A percentile compares a stretch with the other conserved stretches of the same genome.
Evolutionary conservation across 1,140 invertebrate genomes (phyloP).

Genomic region (Drosophila cardini): DNA sequence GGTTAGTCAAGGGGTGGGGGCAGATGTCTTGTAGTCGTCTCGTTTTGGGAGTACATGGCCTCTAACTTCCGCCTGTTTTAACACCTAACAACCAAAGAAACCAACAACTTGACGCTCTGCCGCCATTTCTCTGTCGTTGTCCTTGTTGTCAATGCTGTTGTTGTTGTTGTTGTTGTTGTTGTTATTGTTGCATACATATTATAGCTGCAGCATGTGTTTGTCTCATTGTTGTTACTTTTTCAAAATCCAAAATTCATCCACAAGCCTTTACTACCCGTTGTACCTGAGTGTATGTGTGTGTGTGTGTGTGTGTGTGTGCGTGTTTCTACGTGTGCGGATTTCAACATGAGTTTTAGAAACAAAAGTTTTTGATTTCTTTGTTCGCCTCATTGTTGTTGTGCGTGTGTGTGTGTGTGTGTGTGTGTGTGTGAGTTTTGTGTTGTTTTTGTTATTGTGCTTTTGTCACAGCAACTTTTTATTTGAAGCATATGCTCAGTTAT

Average conservation of each 20-base stretch:
- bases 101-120: conserved; percentile 57
- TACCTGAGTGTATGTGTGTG: neutral
- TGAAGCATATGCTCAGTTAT: conserved; percentile 39
- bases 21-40: neutral
- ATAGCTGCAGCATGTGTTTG: conserved; percentile 77
- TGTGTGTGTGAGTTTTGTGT: conserved; percentile 2
- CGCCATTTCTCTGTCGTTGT: conserved; percentile 25
- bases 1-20: neutral
- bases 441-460: conserved; percentile 25
- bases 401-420: conserved; percentile 14
- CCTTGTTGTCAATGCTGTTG: conserved; percentile 14
- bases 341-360: conserved; percentile 84
- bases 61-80: conserved; percentile 78
- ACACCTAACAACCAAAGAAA: conserved; percentile 76
- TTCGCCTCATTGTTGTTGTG: conserved; percentile 35
- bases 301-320: conserved; percentile 26
- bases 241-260: conserved; percentile 72
- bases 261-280: conserved; percentile 12
- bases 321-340: conserved; percentile 56
- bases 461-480: conserved; percentile 57
- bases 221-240: conserved; percentile 29
- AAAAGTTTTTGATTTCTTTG: conserved; percentile 83
- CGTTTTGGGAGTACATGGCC: conserved; percentile 56
- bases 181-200: conserved; percentile 67
- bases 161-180: conserved; percentile 35